Base-by-base conservation (phyloP, 2,888 invertebrate species). In the Pterostichus madidus region DNA sequence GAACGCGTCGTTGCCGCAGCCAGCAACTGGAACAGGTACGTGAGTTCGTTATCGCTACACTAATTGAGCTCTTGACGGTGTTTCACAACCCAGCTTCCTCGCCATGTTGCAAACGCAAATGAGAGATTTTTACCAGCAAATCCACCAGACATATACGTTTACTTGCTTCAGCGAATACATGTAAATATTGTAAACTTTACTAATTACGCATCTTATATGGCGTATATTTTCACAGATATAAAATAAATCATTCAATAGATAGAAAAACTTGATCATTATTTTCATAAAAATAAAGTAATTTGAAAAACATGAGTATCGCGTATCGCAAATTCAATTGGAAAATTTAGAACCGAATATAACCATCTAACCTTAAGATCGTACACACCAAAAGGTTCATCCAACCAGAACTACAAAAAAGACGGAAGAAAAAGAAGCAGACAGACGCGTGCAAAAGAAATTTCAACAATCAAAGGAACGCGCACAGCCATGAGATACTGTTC, bases 61-160 rank as follows among this genome's bases (percentile, higher is more conserved):
- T 82, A 82, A 82, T 82, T 82, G 82, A 76, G 82, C 82, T 82
- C 82, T 82, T 76, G 61, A 82, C 76, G 76, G 75, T 31, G 75
- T 82, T 75, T 73, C 68, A 13, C 13, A 5, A n/a, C 5, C 49
- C 49, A 49, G 11, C 49, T 10, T n/a, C 49, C 49, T 49, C 53
- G 59, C 49, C 49, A 49, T n/a, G n/a, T 49, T 56, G 56, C 56
- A 17, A 46, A 80, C 71, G 80, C 53, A 83, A 84, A 84, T 83
- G 68, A 71, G 68, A 71, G 39, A 71, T 71, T 71, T 71, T 71
- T 71, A 83, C 79, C 79, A 79, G 83, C 53, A 71, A 77, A 79
- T 64, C 76, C 75, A 46, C 35, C 81, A 53, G 24, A 83, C 79
- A 61, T 15, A 52, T 71, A 17, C 24, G 44, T 71, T 44, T 44